Base-by-base conservation (phyloP, 2,888 invertebrate genomes). In the Merodon equestris region DNA sequence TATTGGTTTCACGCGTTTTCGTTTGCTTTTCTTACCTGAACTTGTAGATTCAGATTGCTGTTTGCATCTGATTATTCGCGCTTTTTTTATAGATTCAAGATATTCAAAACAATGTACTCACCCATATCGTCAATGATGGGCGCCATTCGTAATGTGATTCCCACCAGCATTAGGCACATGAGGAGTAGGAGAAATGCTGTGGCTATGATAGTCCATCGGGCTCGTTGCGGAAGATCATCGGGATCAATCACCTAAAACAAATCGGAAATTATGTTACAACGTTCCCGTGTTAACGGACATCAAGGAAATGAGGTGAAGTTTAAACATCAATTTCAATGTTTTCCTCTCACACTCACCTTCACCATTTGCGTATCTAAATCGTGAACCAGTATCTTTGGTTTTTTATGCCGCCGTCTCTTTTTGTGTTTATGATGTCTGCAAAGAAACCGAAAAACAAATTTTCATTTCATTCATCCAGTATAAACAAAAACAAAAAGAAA, bases 91-190 rank as follows among this genome's bases (percentile, higher is more conserved):
- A 12, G 12, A 27, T 44, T 51, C 27, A 47, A 51, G 15, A 9
- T 40, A 42, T 57, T 48, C 51, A 56, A 63, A 73, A 63, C 70
- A 76, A 68, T 73, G 44, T 40, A 92, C 95, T 94, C 90, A 97
- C 97, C 97, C 94, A 97, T 95, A 86, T 97, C 97, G 87, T 97
- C 97, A 85, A 97, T 97, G 83, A 97, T 94, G 10, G 97, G 97
- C 12, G 97, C 97, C 96, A 97, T 96, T 82, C 97, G 91, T 34
- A 97, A 90, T 3, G 97, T 97, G 67, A 97, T 94, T 13, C 97
- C 97, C 34, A 97, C 97, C 74, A 97, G 91, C 82, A 97, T 91
- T 84, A 97, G 92, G 89, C 97, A 96, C 91, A 97, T 95, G 86
- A 96, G 93, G 73, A 97, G 92, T 82, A 97, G 90, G 81, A 97